Evolutionary conservation across 2,113 vertebrate genomes (phyloP).

Genomic region (Nicator chloris): DNA sequence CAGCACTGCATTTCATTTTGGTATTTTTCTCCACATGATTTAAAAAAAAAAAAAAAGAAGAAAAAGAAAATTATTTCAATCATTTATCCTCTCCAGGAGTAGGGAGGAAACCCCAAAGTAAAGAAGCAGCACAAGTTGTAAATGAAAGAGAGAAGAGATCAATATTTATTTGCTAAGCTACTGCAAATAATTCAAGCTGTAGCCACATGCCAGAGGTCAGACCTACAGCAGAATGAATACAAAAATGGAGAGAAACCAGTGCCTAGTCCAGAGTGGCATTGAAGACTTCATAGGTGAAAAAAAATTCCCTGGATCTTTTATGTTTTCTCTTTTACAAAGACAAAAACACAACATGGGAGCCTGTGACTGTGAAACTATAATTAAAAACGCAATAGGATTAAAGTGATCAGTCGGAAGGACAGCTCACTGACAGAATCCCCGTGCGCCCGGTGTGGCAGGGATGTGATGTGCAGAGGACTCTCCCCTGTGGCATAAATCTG

Average conservation of each 20-base stretch:
- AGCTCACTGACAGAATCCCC: not conserved
- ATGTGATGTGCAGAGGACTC: conserved; percentile 35
- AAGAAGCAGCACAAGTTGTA: not conserved
- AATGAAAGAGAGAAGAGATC: not conserved
- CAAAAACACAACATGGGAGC: not conserved
- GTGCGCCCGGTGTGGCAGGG: not conserved
- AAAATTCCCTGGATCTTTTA: not conserved
- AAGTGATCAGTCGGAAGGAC: not conserved
- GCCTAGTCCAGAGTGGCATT: not conserved
- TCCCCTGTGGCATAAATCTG: conserved; percentile 48
- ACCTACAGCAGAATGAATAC: rapidly evolving
- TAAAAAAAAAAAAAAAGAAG: not conserved
- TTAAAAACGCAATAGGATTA: not conserved
- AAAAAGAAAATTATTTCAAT: rapidly evolving
- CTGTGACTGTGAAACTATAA: not conserved
- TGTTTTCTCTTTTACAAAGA: not conserved
- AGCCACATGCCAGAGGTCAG: not conserved
- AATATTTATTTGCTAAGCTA: not conserved
- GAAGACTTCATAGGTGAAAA: not conserved
- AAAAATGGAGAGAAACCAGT: not conserved
- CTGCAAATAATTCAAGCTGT: not conserved
- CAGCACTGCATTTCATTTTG: too few relatives aligned
- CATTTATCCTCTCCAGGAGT: not conserved
- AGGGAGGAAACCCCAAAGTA: not conserved
- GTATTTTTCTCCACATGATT: too few relatives aligned